phyloP scores from a whole-genome alignment of 2,797 vertebrate genomes.

The Myripristis murdjan region DNA sequence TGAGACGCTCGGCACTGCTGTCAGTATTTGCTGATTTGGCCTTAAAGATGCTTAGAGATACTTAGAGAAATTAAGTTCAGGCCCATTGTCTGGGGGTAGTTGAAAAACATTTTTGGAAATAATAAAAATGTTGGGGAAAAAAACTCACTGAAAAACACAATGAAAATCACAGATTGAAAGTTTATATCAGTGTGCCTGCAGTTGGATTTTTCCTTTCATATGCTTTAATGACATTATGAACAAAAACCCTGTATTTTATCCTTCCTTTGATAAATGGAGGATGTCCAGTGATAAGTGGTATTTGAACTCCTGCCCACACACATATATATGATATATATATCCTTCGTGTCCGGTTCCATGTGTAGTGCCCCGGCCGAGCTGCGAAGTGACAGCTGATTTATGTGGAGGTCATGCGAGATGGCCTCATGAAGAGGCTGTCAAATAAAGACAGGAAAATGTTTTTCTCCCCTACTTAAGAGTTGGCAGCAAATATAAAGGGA shows the following conservation, averaged over 20 bases:
- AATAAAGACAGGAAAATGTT: slow-evolving; percentile 83
- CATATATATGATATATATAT: not conserved
- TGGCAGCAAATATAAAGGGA: slow-evolving; percentile 84
- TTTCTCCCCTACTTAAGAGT: slow-evolving; percentile 79
- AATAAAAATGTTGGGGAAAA: no score
- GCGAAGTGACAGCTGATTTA: slow-evolving; percentile 67
- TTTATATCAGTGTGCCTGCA: no score
- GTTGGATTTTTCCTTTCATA: no score
- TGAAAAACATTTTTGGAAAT: no score
- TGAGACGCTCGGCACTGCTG: no score
- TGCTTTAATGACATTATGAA: not conserved
- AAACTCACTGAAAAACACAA: no score
- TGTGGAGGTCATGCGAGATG: slow-evolving; percentile 73
- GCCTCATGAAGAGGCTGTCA: slow-evolving; percentile 80
- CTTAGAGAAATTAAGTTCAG: no score
- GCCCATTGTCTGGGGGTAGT: no score
- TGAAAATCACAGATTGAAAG: no score
- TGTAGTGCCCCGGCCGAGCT: slow-evolving; percentile 38
- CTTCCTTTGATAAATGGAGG: slow-evolving; percentile 8
- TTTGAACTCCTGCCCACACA: not conserved
- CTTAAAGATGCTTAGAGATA: no score
- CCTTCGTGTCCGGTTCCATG: slow-evolving; percentile 22
- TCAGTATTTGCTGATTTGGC: no score
- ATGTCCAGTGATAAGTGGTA: not conserved
- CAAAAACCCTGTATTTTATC: not conserved